Conservation (phyloP, 2,113 vertebrate species). For the Nyctereutes procyonoides region DNA sequence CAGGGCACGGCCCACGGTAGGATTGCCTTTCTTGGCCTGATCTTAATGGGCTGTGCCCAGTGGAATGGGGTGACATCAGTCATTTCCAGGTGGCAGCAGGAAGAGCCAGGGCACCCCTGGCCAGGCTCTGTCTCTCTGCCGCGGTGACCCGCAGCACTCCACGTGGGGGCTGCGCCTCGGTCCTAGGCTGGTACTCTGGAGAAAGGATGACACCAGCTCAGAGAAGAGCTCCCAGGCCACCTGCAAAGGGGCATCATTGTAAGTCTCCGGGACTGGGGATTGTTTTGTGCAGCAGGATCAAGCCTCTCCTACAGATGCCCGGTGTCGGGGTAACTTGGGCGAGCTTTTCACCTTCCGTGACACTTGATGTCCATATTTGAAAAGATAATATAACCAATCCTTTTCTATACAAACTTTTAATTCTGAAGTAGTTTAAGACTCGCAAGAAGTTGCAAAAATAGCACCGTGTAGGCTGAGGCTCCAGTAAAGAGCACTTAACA, state of each 20-base stretch:
- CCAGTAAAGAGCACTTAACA: not conserved
- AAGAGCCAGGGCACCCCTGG: not conserved
- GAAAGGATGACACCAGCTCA: accelerated
- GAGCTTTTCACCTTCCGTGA: not conserved
- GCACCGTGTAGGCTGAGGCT: not conserved
- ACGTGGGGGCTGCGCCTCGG: accelerated
- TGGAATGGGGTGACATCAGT: accelerated
- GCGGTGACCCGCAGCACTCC: accelerated
- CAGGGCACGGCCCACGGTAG: accelerated
- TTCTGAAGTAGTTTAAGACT: not conserved
- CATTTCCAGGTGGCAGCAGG: not conserved
- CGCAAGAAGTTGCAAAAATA: not conserved
- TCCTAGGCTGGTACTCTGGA: not conserved
- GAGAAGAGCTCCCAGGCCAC: not conserved
- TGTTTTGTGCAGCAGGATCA: accelerated
- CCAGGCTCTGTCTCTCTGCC: not conserved
- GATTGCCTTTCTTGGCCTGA: not conserved
- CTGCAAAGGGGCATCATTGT: accelerated
- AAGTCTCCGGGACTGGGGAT: not conserved
- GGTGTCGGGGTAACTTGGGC: accelerated
- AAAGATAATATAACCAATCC: not conserved
- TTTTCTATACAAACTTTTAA: not conserved
- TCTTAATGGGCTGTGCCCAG: not conserved
- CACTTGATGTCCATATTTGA: not conserved
- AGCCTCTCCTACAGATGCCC: not conserved